Base-by-base conservation (phyloP, 2,888 invertebrate genomes). In the Drosophila borealis region DNA sequence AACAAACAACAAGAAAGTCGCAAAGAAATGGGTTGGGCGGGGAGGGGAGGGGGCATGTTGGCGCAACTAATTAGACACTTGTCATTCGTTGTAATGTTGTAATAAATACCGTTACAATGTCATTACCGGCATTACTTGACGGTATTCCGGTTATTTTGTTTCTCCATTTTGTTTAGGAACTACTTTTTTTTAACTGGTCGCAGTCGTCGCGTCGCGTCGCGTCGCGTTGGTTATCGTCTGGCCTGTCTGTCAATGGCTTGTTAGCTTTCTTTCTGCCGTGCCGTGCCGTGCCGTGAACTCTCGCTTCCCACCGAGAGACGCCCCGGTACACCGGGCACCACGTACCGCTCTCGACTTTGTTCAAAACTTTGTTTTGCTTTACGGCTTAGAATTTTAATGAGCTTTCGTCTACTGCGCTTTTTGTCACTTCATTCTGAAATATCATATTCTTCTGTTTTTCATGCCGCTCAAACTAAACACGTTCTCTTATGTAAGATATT, bases 51-150 rank as follows among this genome's bases (percentile, higher is more conserved):
- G 46, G 42, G 36, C 68, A 71, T 81, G 89, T 89, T 84, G 89
- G 55, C 59, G 53, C 67, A 74, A 85, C 85, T 89, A 86, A 89
- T 86, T 86, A 86, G 89, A 81, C 86, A 85, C 89, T 89, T 89
- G 85, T 89, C 88, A 74, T 77, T 75, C 74, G 73, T 70, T 56
- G 78, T 89, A 81, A 88, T 89, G 88, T 79, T 88, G 85, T 89
- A 89, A 89, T 88, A 85, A 85, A 89, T 89, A 88, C 85, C 85
- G 85, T 87, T 89, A 88, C 88, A 85, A 85, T 89, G 88, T 85
- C 89, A 85, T 85, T 85, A 87, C 81, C 89, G 73, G 71, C 87
- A 89, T 80, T 84, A 86, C 89, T 77, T 74, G 86, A 49, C 70
- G 70, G 70, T 69, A 77, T 88, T 88, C 70, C 70, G 44, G 71